These are phyloP conservation scores for Monomorium pharaonis DNA, from an alignment of 1,140 invertebrate genomes.

Conservation along the genomic window DNA sequence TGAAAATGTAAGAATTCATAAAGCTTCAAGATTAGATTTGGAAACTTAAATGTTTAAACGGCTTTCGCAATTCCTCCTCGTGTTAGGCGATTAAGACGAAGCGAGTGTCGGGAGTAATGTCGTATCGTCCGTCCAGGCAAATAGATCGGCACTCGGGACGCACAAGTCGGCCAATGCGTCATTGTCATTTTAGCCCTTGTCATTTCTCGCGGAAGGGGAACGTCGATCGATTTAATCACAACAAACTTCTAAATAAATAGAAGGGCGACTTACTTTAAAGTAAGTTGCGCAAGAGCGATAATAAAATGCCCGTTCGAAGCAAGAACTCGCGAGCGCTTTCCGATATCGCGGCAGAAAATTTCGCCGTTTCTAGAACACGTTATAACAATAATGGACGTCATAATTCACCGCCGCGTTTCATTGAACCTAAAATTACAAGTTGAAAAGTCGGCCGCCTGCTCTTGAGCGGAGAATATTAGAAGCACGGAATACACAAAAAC, in stretches of 20 bases:
- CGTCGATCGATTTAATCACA: conserved; percentile 47
- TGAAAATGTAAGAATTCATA: background rate
- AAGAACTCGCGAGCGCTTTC: background rate
- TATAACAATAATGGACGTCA: background rate
- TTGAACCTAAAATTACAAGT: background rate
- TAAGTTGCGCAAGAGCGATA: background rate
- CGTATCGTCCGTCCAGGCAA: background rate
- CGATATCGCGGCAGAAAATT: background rate
- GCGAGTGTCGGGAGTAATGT: background rate
- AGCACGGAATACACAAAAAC: background rate
- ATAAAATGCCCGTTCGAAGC: background rate
- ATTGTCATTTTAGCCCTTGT: conserved; percentile 56
- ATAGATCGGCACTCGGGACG: background rate
- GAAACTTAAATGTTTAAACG: background rate
- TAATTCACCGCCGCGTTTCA: background rate
- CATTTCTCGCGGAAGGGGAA: background rate
- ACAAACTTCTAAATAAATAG: conserved; percentile 13
- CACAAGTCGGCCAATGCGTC: conserved; percentile 35
- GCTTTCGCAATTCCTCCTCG: background rate
- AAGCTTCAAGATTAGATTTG: background rate
- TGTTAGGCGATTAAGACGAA: background rate
- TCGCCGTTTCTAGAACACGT: background rate
- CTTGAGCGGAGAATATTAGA: conserved; percentile 9
- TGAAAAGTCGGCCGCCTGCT: background rate
- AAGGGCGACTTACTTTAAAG: background rate